Evolutionary conservation across 35 echinoderm and acorn worm genomes (phyloP).

Genomic region (Holothuria glaberrima): DNA sequence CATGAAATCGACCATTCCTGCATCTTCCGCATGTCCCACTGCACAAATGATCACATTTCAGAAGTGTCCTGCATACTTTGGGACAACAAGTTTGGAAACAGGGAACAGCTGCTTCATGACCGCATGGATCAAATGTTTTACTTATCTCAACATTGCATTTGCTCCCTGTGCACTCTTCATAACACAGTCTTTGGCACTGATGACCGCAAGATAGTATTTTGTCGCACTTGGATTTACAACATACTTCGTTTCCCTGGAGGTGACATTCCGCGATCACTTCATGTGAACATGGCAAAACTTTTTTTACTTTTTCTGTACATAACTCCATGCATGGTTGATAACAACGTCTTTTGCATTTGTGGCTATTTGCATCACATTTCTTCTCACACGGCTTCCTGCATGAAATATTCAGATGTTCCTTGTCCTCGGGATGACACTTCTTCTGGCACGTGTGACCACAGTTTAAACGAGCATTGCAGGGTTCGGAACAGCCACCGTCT

Average conservation of each 20-base stretch:
- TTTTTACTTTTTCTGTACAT: neutral
- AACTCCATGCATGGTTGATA: neutral
- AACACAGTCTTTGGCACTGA: conserved; percentile 31
- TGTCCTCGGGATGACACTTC: conserved; percentile 64
- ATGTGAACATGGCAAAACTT: conserved; percentile 21
- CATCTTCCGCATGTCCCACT: conserved; percentile 39
- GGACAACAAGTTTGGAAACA: conserved; percentile 23
- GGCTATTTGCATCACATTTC: neutral
- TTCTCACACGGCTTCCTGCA: conserved; percentile 38
- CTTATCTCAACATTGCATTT: neutral
- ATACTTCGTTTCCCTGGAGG: neutral
- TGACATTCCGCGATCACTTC: neutral
- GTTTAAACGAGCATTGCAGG: conserved; percentile 65
- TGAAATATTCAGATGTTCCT: neutral
- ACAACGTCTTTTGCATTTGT: conserved; percentile 12
- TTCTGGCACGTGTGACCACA: conserved; percentile 77
- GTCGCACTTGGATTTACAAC: conserved; percentile 47
- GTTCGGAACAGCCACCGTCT: conserved; percentile 59
- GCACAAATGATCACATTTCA: conserved; percentile 48
- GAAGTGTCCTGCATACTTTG: neutral
- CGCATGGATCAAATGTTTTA: conserved; percentile 50
- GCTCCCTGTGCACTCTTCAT: neutral
- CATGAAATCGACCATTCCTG: conserved; percentile 47
- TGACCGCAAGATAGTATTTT: conserved; percentile 65
- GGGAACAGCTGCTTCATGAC: conserved; percentile 31